Conservation (phyloP, 1,140 invertebrate genomes). For the Monomorium pharaonis region DNA sequence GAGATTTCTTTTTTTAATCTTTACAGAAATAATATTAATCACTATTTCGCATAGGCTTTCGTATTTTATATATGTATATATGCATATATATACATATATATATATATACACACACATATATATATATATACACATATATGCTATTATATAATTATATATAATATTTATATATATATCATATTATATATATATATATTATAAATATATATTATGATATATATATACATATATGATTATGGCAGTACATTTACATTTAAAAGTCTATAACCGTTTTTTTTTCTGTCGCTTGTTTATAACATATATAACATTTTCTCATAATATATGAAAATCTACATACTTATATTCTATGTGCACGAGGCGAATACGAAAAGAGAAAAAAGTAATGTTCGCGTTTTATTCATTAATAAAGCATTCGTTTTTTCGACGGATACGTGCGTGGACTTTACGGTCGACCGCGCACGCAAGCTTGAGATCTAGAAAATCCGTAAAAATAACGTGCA, state of each 20-base stretch:
- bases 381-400: slow-evolving; percentile 25
- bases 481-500: slow-evolving; percentile 34
- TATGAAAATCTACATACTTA: slow-evolving; percentile 75
- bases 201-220: slow-evolving; percentile 82
- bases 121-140: slow-evolving; percentile 75
- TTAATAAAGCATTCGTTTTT: slow-evolving; percentile 50
- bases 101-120: not conserved
- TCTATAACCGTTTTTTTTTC: slow-evolving; percentile 78
- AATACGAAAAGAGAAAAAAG: slow-evolving; percentile 68
- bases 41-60: slow-evolving; percentile 82
- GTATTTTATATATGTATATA: slow-evolving; percentile 74
- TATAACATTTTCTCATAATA: slow-evolving; percentile 59
- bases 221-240: slow-evolving; percentile 83
- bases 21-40: slow-evolving; percentile 83
- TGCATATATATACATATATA: slow-evolving; percentile 75
- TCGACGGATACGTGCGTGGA: not conserved
- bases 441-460: not conserved
- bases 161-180: slow-evolving; percentile 75
- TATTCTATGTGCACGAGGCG: slow-evolving; percentile 76
- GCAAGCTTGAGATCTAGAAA: slow-evolving; percentile 55
- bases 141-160: slow-evolving; percentile 75
- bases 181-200: slow-evolving; percentile 82
- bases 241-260: slow-evolving; percentile 85
- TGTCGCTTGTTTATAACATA: slow-evolving; percentile 76
- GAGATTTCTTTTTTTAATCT: slow-evolving; percentile 76